Evolutionary conservation across 35 echinoderm and acorn worm genomes (phyloP).

Genomic region (Heliocidaris erythrogramma): DNA sequence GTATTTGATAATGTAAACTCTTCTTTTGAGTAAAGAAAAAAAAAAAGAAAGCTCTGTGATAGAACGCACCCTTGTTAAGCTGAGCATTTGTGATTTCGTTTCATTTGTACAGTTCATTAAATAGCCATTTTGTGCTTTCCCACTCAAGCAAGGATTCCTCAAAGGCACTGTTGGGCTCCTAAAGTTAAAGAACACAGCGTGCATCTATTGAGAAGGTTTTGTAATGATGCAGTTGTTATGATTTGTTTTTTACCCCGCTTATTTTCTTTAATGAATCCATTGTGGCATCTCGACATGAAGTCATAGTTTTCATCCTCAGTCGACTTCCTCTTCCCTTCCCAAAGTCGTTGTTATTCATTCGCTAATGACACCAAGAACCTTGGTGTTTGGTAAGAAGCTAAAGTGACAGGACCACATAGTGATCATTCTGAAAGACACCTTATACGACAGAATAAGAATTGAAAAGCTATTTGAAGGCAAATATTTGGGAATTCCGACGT

Average conservation of each 20-base stretch:
- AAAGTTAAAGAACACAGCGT: background rate
- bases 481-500: too few relatives aligned
- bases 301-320: background rate
- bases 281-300: background rate
- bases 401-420: background rate
- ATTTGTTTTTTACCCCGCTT: background rate
- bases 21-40: too few relatives aligned
- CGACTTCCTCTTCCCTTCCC: background rate
- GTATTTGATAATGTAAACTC: too few relatives aligned
- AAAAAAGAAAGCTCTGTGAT: too few relatives aligned
- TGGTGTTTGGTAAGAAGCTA: background rate
- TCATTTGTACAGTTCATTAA: background rate
- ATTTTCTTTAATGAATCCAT: background rate
- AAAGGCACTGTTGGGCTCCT: background rate
- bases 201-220: background rate
- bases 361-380: background rate
- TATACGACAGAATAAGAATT: background rate
- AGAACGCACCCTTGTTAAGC: background rate
- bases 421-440: background rate
- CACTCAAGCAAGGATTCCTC: background rate
- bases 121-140: background rate
- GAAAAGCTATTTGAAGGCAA: background rate
- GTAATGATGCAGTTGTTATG: background rate
- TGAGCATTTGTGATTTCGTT: background rate
- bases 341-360: background rate